These are phyloP conservation scores for Scolanthus callimorphus DNA, from an alignment of 92 coral and sea anemone genomes.

Conservation along the genomic window DNA sequence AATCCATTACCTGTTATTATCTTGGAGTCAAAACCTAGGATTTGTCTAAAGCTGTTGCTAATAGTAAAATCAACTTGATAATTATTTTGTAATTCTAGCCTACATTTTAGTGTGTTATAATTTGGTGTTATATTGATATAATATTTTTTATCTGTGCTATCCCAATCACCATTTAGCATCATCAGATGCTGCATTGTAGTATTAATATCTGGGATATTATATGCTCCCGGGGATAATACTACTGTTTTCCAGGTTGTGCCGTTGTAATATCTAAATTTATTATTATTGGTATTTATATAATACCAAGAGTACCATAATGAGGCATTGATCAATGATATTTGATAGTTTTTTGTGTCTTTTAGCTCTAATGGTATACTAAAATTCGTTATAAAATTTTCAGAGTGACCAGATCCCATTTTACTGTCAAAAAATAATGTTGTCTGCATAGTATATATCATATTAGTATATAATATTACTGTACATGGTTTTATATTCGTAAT, in stretches of 20 bases:
- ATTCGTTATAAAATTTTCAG: conserved; percentile 10
- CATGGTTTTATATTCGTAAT: conserved; percentile 14
- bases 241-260: conserved; percentile 21
- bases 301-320: conserved; percentile 24
- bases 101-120: conserved; percentile 7
- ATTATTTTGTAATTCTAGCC: conserved; percentile 6
- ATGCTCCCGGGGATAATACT: conserved; percentile 1
- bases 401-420: neutral
- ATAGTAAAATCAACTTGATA: conserved; percentile 32
- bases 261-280: conserved; percentile 25
- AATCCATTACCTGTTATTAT: conserved; percentile 12
- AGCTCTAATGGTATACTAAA: neutral
- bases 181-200: conserved; percentile 7
- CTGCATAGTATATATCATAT: conserved; percentile 14
- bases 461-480: conserved; percentile 3
- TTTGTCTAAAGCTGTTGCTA: conserved; percentile 5
- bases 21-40: conserved; percentile 12
- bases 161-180: conserved; percentile 2
- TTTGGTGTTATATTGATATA: neutral
- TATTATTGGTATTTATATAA: conserved; percentile 11
- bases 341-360: neutral
- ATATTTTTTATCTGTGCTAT: neutral
- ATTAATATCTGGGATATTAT: conserved; percentile 19
- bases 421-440: conserved; percentile 23
- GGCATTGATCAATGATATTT: conserved; percentile 10